These are phyloP conservation scores for Thelaira solivaga DNA, from an alignment of 2,888 invertebrate species.

Conservation along the genomic window DNA sequence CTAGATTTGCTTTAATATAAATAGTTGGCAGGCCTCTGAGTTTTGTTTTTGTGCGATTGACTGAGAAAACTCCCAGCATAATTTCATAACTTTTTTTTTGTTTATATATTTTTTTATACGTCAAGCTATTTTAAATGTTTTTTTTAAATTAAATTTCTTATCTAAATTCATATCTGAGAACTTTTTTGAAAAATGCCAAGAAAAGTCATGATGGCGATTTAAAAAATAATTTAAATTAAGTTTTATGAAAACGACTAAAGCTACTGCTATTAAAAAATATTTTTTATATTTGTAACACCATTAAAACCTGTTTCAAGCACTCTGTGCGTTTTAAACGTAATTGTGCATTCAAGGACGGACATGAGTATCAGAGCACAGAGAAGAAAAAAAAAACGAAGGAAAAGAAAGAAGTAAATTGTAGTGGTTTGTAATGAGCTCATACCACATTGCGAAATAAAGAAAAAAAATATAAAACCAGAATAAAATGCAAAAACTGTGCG, in stretches of 20 bases:
- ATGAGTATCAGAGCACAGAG: constrained; percentile 21
- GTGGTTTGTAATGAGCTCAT: constrained; percentile 19
- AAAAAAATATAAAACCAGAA: constrained; percentile 6
- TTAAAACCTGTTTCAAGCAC: constrained; percentile 34
- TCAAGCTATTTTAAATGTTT: too few relatives aligned
- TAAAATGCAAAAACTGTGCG: constrained; percentile 17
- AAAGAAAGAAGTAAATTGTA: background rate
- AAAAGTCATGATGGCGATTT: background rate
- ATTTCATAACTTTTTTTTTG: too few relatives aligned
- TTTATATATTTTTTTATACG: too few relatives aligned
- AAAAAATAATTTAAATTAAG: background rate
- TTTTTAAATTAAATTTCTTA: too few relatives aligned
- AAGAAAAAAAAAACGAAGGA: background rate
- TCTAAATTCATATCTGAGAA: too few relatives aligned
- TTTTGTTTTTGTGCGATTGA: too few relatives aligned
- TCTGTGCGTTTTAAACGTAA: background rate
- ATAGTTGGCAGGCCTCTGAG: too few relatives aligned
- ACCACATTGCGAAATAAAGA: constrained; percentile 17
- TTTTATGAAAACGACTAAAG: background rate
- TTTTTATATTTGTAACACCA: constrained; percentile 7
- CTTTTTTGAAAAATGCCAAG: background rate
- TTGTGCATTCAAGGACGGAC: background rate
- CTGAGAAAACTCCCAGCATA: too few relatives aligned
- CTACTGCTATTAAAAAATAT: background rate
- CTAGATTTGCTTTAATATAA: too few relatives aligned